Evolutionary conservation across 2,797 vertebrate species (phyloP), one percentile per base, ranked within the genome.

Genomic region (Arctocebus calabarensis): DNA sequence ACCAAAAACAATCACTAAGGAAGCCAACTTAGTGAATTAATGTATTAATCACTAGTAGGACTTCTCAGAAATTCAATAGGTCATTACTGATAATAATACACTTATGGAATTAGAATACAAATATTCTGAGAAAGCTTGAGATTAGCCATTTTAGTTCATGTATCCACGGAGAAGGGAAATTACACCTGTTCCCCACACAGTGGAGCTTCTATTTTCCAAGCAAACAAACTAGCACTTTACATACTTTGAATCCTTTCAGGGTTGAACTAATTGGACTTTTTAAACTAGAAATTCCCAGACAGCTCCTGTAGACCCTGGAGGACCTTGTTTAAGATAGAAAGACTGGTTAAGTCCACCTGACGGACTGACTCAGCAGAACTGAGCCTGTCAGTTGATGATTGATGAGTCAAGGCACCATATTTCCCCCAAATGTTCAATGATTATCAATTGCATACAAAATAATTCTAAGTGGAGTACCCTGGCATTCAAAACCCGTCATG

Each of bases 91-190:
- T 32, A 84, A 27, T 48, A 88, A 74, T 64, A 37, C 19, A 70
- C 25, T 88, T 91, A n/a, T 92, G 20, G 43, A 82, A 82, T 91
- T 79, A 82, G 34, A 84, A 71, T 74, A 22, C 74, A 94, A 37
- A 85, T 86, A 59, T 57, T 70, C 79, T 85, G 88, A 88, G 45
- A 62, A 9, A 43, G 40, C 61, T 75, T 88, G n/a, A 85, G 92
- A 92, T 40, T 52, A 23, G 45, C 61, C 34, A n/a, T 85, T 70
- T 88, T 66, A 77, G n/a, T 73, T 77, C 59, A 55, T 75, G 23
- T 77, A 40, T 66, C 61, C 57, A 2, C 27, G 11, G 40, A 90
- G 78, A 82, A 85, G 40, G n/a, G 43, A 90, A 74, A 64, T 61
- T 10, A 32, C 10, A 55, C 14, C 17, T 93, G 22, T 91, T 83